A percentile compares a stretch with the other conserved stretches of the same genome.
Evolutionary conservation across 2,888 invertebrate species (phyloP).

Genomic region (Leucoma salicis): DNA sequence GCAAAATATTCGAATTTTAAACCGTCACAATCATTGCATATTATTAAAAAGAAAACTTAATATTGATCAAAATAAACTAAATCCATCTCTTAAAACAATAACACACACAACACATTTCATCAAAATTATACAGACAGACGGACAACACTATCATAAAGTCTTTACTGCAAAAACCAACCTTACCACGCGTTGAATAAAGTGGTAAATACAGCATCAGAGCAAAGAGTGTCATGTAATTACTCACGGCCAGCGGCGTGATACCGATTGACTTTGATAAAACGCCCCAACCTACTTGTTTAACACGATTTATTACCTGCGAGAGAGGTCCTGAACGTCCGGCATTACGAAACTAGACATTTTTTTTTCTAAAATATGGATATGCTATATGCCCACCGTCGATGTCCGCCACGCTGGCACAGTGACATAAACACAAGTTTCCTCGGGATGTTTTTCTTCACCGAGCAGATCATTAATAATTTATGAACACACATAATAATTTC

Average conservation of each 20-base stretch:
- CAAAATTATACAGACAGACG: constrained; percentile 36
- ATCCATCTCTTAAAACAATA: constrained; percentile 23
- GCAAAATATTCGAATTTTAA: too few species aligned
- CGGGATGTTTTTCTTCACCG: too few species aligned
- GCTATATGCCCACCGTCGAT: too few species aligned
- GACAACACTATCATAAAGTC: constrained; percentile 27
- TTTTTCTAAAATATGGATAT: constrained; percentile 30
- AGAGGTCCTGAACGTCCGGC: constrained; percentile 55
- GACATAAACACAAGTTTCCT: too few species aligned
- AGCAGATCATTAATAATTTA: too few species aligned
- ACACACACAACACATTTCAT: constrained; percentile 27
- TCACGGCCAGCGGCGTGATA: constrained; percentile 70
- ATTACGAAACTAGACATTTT: constrained; percentile 36
- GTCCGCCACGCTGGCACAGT: too few species aligned
- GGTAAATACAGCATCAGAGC: constrained; percentile 25
- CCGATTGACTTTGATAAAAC: constrained; percentile 81
- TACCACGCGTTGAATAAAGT: constrained; percentile 13
- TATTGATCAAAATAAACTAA: too few species aligned
- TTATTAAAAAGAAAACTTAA: too few species aligned
- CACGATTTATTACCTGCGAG: constrained; percentile 79
- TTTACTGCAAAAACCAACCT: constrained; percentile 6
- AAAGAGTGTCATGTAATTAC: constrained; percentile 61
- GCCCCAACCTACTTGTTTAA: constrained; percentile 80
- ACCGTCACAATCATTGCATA: too few species aligned
- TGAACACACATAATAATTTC: too few species aligned